Evolutionary conservation across 92 coral and sea anemone species (phyloP), one percentile per base, ranked within the genome.

Genomic region (Porites cylindrica): DNA sequence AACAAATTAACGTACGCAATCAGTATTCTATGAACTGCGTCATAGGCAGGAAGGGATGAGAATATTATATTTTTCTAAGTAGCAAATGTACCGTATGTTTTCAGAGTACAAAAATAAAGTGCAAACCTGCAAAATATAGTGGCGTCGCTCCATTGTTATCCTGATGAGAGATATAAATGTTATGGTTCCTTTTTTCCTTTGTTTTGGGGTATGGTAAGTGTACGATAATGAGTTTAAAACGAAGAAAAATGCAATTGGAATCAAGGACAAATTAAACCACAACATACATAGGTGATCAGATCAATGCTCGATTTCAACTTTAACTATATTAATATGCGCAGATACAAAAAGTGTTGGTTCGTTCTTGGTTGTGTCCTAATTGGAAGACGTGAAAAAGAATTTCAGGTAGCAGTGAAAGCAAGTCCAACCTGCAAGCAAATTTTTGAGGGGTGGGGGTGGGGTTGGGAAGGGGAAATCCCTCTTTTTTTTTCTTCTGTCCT

Each of bases 101-200:
- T 38, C 6, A 38, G 47, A 4, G 47, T 56, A 10, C 16, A 2
- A 56, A 56, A 56, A 56, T 56, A 10, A 8, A 56, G 16, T 3
- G 61, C 16, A 75, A 24, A 92, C 98, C 98, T 54, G 98, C 89
- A 82, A 94, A 94, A 65, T 94, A 94, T 1, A 94, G 88, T 12
- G 98, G 96, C 23, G 95, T 94, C 13, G 96, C 98, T 58, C 98
- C 98, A 64, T 86, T 90, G 66, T 81, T 89, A 72, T 94, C 98
- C 98, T 94, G 82, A 58, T 51, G 38, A 72, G 62, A 80, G 7
- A 47, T 19, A 13, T 8, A 88, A 17, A 16, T n/a, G 0, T 7
- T 9, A 4, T 5, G 29, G 54, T 18, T 53, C 53, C 26, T 62
- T 54, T 12, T 1, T 18, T 24, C 47, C 47, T 38, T 38, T 38